phyloP scores from a whole-genome alignment of 2,888 invertebrate species.

The Stenodera caucasica region DNA sequence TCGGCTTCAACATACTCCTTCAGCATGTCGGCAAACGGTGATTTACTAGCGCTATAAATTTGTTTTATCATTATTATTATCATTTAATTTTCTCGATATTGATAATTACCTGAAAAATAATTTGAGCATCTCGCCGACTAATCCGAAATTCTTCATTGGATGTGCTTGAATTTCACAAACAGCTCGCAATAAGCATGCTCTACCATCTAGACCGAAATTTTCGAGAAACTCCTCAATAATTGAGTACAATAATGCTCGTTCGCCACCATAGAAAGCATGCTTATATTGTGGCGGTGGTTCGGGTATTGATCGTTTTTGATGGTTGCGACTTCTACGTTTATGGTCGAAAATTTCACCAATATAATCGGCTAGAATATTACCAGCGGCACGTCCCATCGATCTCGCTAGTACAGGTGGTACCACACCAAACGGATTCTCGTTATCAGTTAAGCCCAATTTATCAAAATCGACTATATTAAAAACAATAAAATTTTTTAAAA shows the following conservation, averaged over 20 bases:
- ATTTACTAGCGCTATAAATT: slow-evolving; percentile 73
- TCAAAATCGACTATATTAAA: slow-evolving; percentile 86
- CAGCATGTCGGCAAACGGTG: slow-evolving; percentile 73
- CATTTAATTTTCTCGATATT: not conserved
- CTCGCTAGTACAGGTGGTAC: slow-evolving; percentile 75
- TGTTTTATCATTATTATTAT: not conserved
- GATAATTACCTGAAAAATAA: slow-evolving; percentile 75
- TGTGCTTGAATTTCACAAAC: slow-evolving; percentile 87
- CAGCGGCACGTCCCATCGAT: slow-evolving; percentile 75
- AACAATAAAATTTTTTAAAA: too few relatives aligned
- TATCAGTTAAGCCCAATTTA: slow-evolving; percentile 83
- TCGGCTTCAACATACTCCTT: slow-evolving; percentile 81
- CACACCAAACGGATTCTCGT: slow-evolving; percentile 83
- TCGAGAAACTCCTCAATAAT: slow-evolving; percentile 77
- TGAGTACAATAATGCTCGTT: slow-evolving; percentile 77
- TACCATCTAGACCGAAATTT: slow-evolving; percentile 81
- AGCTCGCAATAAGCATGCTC: slow-evolving; percentile 77
- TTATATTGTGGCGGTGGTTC: slow-evolving; percentile 54
- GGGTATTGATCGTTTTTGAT: not conserved
- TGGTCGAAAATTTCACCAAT: slow-evolving; percentile 70
- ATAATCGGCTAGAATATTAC: slow-evolving; percentile 71
- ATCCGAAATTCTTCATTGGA: slow-evolving; percentile 74
- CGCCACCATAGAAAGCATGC: slow-evolving; percentile 75
- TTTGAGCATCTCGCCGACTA: slow-evolving; percentile 80
- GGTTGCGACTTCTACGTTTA: slow-evolving; percentile 40